Evolutionary conservation across 2,113 vertebrate species (phyloP).

Genomic region (Megaceryle torquata): DNA sequence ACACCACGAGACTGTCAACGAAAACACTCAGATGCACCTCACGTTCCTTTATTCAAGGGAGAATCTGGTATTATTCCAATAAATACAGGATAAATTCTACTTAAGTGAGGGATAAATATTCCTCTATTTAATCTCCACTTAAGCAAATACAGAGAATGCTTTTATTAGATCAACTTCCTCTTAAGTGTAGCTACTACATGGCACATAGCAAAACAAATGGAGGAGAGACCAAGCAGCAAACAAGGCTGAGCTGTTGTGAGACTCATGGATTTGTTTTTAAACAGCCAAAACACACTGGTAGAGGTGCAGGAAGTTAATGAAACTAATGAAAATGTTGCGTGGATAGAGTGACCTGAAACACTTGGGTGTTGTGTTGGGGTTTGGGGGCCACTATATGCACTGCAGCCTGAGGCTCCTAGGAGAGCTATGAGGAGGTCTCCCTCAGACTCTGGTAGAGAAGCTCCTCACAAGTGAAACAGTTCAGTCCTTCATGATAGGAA

Average conservation of each 20-base stretch:
- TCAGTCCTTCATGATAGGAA: not conserved
- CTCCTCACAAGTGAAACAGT: not conserved
- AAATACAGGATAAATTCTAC: not conserved
- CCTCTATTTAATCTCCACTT: not conserved
- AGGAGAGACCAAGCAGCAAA: not conserved
- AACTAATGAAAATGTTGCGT: not conserved
- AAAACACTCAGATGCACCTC: not conserved
- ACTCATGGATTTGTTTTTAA: not conserved
- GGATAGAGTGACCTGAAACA: not conserved
- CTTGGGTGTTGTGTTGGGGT: not conserved
- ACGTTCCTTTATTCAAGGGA: not conserved
- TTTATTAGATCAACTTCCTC: not conserved
- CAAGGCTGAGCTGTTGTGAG: not conserved
- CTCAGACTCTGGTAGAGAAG: not conserved
- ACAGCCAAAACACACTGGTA: not conserved
- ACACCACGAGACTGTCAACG: not conserved
- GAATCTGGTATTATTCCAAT: not conserved
- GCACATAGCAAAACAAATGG: not conserved
- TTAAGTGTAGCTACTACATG: not conserved
- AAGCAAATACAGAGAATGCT: not conserved
- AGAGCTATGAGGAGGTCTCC: not conserved
- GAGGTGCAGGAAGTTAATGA: not conserved
- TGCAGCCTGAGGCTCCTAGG: not conserved
- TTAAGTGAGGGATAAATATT: not conserved
- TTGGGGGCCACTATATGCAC: not conserved